Percentiles rank a stretch among this genome's conserved stretches.
phyloP scores from a whole-genome alignment of 2,113 vertebrate species.

The Fukomys damarensis region DNA sequence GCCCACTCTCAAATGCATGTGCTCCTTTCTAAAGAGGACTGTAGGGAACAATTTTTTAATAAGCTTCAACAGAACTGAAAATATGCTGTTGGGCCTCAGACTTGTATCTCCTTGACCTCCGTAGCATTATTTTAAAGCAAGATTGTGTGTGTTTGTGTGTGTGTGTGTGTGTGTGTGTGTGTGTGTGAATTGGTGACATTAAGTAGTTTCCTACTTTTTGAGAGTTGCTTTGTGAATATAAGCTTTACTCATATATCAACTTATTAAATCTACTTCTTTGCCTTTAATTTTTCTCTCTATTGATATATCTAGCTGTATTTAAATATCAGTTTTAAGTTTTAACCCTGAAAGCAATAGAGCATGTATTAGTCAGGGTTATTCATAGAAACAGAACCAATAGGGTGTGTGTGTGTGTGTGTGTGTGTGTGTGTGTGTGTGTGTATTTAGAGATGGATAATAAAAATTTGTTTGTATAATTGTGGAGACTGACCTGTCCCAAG shows the following conservation, averaged over 20 bases:
- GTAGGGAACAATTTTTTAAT: slow-evolving; percentile 25
- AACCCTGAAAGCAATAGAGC: not conserved
- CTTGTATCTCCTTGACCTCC: not conserved
- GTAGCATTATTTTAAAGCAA: slow-evolving; percentile 24
- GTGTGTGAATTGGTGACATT: not conserved
- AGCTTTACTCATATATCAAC: slow-evolving; percentile 18
- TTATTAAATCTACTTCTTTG: not conserved
- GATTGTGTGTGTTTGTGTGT: not conserved
- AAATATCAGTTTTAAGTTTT: not conserved
- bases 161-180: not conserved
- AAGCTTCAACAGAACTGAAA: not conserved
- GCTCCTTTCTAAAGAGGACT: slow-evolving; percentile 23
- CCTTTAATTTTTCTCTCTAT: not conserved
- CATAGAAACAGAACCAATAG: slow-evolving; percentile 14
- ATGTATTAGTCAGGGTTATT: not conserved
- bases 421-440: not conserved
- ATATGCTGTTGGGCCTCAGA: not conserved
- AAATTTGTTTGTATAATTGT: not conserved
- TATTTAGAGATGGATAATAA: not conserved
- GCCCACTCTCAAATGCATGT: slow-evolving; percentile 44
- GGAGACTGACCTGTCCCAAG: not conserved
- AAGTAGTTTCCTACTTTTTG: not conserved
- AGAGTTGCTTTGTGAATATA: slow-evolving; percentile 51
- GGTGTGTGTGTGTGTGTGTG: not conserved
- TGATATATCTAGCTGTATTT: not conserved